Evolutionary conservation across 2,797 vertebrate genomes (phyloP).

Genomic region (Crenuchus spilurus): DNA sequence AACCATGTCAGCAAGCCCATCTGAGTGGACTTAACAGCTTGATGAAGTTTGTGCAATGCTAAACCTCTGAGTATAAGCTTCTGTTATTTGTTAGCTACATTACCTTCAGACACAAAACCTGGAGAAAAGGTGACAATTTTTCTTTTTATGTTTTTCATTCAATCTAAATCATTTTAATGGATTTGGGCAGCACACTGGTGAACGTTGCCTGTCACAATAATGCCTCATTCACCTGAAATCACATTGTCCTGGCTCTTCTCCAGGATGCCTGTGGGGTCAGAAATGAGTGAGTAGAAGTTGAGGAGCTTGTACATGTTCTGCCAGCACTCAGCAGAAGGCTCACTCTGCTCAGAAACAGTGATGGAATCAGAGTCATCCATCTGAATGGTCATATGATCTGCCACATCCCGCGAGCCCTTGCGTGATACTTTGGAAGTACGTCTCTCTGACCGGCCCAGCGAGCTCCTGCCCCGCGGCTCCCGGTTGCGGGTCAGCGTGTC

Average conservation of each 20-base stretch:
- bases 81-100: too few relatives aligned
- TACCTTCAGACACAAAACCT: not conserved
- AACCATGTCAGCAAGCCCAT: too few relatives aligned
- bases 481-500: slow-evolving; percentile 79
- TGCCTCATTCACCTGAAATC: slow-evolving; percentile 68
- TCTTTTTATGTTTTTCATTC: too few relatives aligned
- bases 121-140: not conserved
- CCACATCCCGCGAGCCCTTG: slow-evolving; percentile 95
- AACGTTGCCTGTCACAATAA: not conserved
- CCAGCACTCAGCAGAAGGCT: slow-evolving; percentile 98
- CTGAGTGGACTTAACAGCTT: too few relatives aligned
- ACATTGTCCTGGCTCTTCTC: slow-evolving; percentile 91
- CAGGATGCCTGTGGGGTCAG: slow-evolving; percentile 95
- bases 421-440: slow-evolving; percentile 95
- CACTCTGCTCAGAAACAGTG: slow-evolving; percentile 97
- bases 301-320: slow-evolving; percentile 99
- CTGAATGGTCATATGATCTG: slow-evolving; percentile 93
- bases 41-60: too few relatives aligned
- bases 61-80: too few relatives aligned
- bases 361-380: slow-evolving; percentile 99
- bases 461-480: slow-evolving; percentile 88
- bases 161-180: too few relatives aligned
- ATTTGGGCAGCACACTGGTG: not conserved
- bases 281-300: slow-evolving; percentile 99
- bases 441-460: slow-evolving; percentile 88